Evolutionary conservation across 1,140 invertebrate species (phyloP), one percentile per base, ranked within the genome.

Genomic region (Drosophila bipectinata): DNA sequence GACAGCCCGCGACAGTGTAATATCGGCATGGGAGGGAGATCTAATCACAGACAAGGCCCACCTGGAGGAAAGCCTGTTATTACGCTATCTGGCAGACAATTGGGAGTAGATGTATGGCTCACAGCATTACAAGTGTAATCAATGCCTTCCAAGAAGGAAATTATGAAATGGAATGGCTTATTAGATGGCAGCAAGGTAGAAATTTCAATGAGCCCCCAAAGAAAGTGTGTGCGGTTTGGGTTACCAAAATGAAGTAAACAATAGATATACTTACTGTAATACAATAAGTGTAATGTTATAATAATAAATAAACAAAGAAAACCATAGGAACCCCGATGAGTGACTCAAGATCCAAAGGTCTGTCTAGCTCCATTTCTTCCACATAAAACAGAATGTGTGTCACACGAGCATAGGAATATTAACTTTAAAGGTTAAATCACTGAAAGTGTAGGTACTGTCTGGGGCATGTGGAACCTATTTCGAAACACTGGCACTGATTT

Each of bases 401-500:
- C 9, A 32, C 18, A 18, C 18, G 18, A 18, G 18, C 18, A 18
- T 32, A 1, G 8, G 10, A 34, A 34, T 9, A 34, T 34, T 34
- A 34, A 37, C 10, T 12, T 12, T 37, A 37, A 4, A 10, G 12
- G 10, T 37, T 37, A 37, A n/a, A 37, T 37, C 34, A n/a, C 10
- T 4, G 12, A 12, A 32, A 32, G 9, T 32, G 6, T 26, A 26
- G 18, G 18, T 9, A 41, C 39, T 41, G 6, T 41, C 10, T n/a
- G 18, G 14, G 4, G 21, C 4, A 47, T 15, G 34, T 15, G 15
- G 12, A 32, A 30, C 18, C 21, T 59, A 58, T 47, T 45, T 63
- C 52, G 28, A n/a, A 45, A 63, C 26, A 18, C 30, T 21, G n/a
- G 34, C 49, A 24, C 4, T 57, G 34, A 41, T 34, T 58, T 21